Base-by-base conservation (phyloP, 2,888 invertebrate genomes). In the Agrochola lota region DNA sequence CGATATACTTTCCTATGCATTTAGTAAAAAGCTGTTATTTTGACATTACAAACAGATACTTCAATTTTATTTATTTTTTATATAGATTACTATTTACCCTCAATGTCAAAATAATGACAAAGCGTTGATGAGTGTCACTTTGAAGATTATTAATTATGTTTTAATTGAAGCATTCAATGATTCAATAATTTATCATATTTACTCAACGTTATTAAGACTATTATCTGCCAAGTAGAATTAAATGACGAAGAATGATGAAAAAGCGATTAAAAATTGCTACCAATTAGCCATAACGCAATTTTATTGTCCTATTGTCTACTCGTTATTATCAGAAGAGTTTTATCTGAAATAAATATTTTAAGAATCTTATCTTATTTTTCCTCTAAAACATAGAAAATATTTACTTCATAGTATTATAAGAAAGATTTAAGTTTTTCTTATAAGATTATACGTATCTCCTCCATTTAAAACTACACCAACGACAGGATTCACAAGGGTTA, bases 331-430 rank as follows among this genome's bases (percentile, higher is more conserved):
- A 35, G 43, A 52, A 40, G n/a, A n/a, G 5, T 4, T 8, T 49
- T 7, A 68, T 77, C 57, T 40, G 23, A 59, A 59, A 78, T 59
- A 77, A 59, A 46, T 26, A n/a, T 12, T 26, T 35, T 0, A 46
- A 52, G 30, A 57, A 77, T 77, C 46, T 59, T 69, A 78, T 78
- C 78, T 40, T 70, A 23, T 26, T 35, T 57, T 60, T 43, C 9
- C 49, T 75, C 26, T 30, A 26, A 40, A 49, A 12, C 0, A n/a
- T 26, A 62, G 8, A 17, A 40, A 0, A 40, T 67, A 35, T 49
- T 46, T 57, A 49, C 26, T 26, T 77, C 20, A 20, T 59, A 20
- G 15, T n/a, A 46, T 23, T 17, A 49, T 23, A 30, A 0, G 23
- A 40, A 40, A 76, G 12, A 40, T 72, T 15, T 49, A 40, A 17